A percentile compares a stretch with the other conserved stretches of the same genome.
Evolutionary conservation across 2,888 invertebrate species (phyloP).

Genomic region (Cantharis flavilabris): DNA sequence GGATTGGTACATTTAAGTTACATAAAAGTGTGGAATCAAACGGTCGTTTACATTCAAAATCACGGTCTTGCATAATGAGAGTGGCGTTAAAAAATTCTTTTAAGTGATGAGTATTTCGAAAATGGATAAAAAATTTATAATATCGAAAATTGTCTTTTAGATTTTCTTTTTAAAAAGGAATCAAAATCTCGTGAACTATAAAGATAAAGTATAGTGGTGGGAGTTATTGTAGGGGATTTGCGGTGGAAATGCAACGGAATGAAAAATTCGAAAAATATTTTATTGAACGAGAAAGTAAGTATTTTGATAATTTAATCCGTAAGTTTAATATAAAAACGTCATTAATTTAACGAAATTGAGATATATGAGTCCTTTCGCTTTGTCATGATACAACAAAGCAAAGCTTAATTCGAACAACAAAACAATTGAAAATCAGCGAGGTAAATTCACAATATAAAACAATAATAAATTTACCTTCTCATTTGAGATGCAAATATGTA

Average conservation of each 20-base stretch:
- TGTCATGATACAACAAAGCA: not conserved
- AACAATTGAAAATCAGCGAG: not conserved
- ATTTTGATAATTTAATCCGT: not conserved
- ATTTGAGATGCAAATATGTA: not conserved
- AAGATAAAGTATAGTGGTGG: not conserved
- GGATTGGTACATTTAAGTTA: constrained; percentile 17
- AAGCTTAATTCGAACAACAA: not conserved
- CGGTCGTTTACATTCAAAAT: constrained; percentile 21
- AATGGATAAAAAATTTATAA: not conserved
- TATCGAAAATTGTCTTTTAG: not conserved
- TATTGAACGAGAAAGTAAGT: not conserved
- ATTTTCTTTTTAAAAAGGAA: not conserved
- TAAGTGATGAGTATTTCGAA: constrained; percentile 7
- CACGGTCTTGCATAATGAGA: constrained; percentile 24
- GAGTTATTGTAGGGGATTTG: not conserved
- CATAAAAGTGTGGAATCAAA: constrained; percentile 22
- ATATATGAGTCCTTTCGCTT: not conserved
- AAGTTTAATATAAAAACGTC: not conserved
- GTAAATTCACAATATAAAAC: not conserved
- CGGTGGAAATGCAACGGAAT: not conserved
- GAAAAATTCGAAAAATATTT: not conserved
- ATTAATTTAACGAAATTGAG: not conserved
- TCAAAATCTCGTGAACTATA: not conserved
- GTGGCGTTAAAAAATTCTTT: constrained; percentile 14
- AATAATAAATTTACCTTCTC: not conserved